Percentiles rank a stretch among this genome's conserved stretches.
phyloP scores from a whole-genome alignment of 1,140 invertebrate species.

The Drosophila mojavensis region DNA sequence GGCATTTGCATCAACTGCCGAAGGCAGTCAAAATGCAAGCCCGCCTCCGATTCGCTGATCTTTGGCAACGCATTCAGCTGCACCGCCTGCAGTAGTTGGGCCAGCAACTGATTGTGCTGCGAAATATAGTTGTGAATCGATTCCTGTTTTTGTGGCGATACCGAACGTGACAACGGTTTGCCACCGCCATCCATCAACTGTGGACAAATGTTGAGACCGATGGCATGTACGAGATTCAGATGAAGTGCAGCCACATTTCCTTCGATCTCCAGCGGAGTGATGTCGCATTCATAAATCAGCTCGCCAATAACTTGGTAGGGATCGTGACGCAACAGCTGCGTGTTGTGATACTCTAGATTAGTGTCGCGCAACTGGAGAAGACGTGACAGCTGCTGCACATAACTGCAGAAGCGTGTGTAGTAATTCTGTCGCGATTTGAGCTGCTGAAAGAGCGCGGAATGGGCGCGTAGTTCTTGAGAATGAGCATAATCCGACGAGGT shows the following conservation, averaged over 20 bases:
- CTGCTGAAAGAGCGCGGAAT: conserved; percentile 59
- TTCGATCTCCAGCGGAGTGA: conserved; percentile 86
- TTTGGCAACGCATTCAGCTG: conserved; percentile 63
- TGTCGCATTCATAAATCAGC: conserved; percentile 85
- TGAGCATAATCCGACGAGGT: conserved; percentile 50
- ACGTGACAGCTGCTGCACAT: conserved; percentile 83
- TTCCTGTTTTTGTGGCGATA: conserved; percentile 53
- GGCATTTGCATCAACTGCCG: conserved; percentile 82
- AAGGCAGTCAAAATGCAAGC: conserved; percentile 70
- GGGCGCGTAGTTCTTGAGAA: conserved; percentile 46
- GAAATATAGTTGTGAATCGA: conserved; percentile 85
- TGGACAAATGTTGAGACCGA: conserved; percentile 86
- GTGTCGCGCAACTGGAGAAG: conserved; percentile 84
- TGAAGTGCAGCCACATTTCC: conserved; percentile 85
- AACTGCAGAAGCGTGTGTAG: conserved; percentile 83
- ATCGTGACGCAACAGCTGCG: conserved; percentile 82
- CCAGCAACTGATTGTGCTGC: conserved; percentile 86
- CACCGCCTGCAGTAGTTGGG: conserved; percentile 85
- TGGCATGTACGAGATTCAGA: conserved; percentile 86
- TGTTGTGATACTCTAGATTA: conserved; percentile 82
- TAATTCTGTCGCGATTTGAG: conserved; percentile 77
- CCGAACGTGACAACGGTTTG: conserved; percentile 11
- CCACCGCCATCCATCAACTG: conserved; percentile 72
- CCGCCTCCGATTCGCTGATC: conserved; percentile 43
- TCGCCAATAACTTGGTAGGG: conserved; percentile 85